Base-by-base conservation (phyloP, 2,797 vertebrate species). In the Loriculus beryllinus region DNA sequence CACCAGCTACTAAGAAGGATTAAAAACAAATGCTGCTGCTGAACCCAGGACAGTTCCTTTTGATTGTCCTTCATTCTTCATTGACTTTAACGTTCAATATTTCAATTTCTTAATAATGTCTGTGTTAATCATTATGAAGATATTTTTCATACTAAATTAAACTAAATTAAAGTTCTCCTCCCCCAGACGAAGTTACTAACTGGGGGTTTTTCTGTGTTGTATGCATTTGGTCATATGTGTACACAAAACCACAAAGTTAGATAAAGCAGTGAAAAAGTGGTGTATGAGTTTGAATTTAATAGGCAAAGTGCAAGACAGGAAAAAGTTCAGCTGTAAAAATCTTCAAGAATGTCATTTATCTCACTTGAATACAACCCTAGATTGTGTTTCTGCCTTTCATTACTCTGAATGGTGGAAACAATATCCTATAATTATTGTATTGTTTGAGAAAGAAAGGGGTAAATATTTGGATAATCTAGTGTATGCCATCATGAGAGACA, bases 381-480 rank as follows among this genome's bases (percentile, higher is more conserved):
- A 47, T 83, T 89, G 65, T 87, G 65, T 94, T 91, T 89, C 79
- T 78, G 17, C 42, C 28, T 69, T 25, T 90, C 29, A 29, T 69
- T 49, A 25, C 63, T 91, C 82, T 56, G 57, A 91, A 60, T 62
- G 82, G 49, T 85, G 52, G 68, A 92, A 95, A 75, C 87, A 71
- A 91, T 91, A 85, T 42, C 84, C 72, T 85, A n/a, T 75, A 91
- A 91, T 96, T 95, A 89, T 68, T 47, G 64, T 29, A 68, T 82
- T 87, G 69, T 86, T 80, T 82, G 82, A 77, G 71, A 80, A 93
- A 62, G 57, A 42, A 81, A 94, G 39, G 45, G 39, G 18, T 82
- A 49, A 19, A 6, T 64, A 68, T 90, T 92, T 82, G 43, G n/a
- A 48, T 93, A 80, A 75, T 89, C 25, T 49, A 18, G 29, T 40